Base-by-base conservation (phyloP, 2,113 vertebrate species). In the Ochotona princeps region DNA sequence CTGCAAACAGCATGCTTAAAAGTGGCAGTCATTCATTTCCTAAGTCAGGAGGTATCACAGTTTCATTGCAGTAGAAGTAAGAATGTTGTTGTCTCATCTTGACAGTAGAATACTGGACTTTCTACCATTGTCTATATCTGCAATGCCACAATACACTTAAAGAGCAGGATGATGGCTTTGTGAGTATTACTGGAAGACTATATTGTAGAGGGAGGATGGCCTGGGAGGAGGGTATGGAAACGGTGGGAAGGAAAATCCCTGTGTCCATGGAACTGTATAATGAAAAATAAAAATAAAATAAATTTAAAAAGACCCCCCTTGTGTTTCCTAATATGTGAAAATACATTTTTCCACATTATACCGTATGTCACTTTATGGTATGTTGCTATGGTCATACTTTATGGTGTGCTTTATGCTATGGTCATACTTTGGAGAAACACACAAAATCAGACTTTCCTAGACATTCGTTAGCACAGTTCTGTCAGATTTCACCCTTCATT, bases 361-460 rank as follows among this genome's bases (percentile, higher is more conserved):
- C 35, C 17, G 9, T n/a, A 18, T 47, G 10, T 1, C 23, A 61
- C 84, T 88, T 95, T 81, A 65, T 79, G 66, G 60, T 61, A 51
- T 76, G 65, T 10, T 79, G n/a, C 21, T 90, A 84, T 35, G 7
- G 17, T 74, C 83, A 76, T 44, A 69, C 8, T 81, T 70, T 87
- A n/a, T n/a, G n/a, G n/a, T n/a, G n/a, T n/a, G n/a, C n/a, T n/a
- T n/a, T n/a, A n/a, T 79, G n/a, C 21, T 90, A 84, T 35, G 7
- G 17, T 74, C 83, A 76, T 44, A 69, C 8, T 81, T 70, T 87
- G 18, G 84, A 60, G 82, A 95, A 91, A 15, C 32, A 49, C 38
- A 30, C 23, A 54, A 35, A 91, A 60, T 51, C 26, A 80, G 38
- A 63, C 21, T 67, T 83, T 51, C 7, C 66, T 84, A 81, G 93